phyloP scores from a whole-genome alignment of 2,797 vertebrate genomes.

The Tauraco hartlaubi region DNA sequence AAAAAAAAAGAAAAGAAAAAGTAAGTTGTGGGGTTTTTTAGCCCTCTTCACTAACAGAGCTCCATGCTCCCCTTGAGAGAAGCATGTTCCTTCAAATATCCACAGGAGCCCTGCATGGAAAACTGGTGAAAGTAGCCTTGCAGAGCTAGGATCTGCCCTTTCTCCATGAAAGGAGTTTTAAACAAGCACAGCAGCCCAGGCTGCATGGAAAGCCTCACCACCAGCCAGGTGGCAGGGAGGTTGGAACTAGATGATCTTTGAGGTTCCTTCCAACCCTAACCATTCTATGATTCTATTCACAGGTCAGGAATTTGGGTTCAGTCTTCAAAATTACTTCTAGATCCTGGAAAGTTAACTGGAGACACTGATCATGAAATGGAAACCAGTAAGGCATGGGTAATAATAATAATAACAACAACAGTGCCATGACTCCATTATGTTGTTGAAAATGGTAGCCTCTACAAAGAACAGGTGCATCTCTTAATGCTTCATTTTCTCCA shows the following conservation, averaged over 20 bases:
- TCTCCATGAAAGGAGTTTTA: neutral
- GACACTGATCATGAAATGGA: neutral
- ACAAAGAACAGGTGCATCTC: neutral
- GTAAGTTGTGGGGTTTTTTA: rapidly evolving
- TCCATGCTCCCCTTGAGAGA: neutral
- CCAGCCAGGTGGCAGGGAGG: neutral
- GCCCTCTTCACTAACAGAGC: neutral
- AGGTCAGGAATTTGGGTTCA: neutral
- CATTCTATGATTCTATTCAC: neutral
- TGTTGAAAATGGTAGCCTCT: neutral
- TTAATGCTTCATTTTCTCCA: neutral
- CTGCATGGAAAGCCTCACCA: neutral
- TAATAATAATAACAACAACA: neutral
- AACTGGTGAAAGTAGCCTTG: neutral
- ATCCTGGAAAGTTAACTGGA: neutral
- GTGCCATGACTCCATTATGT: too few relatives aligned
- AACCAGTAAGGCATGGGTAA: neutral
- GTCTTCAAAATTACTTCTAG: neutral
- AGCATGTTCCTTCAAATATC: neutral
- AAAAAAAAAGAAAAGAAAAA: neutral
- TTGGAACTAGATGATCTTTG: too few relatives aligned
- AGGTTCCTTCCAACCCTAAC: too few relatives aligned
- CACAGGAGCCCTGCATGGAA: neutral
- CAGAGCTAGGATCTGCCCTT: rapidly evolving
- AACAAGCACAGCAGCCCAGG: neutral